Base-by-base conservation (phyloP, 2,797 vertebrate species). In the Sebastolobus altivelis region DNA sequence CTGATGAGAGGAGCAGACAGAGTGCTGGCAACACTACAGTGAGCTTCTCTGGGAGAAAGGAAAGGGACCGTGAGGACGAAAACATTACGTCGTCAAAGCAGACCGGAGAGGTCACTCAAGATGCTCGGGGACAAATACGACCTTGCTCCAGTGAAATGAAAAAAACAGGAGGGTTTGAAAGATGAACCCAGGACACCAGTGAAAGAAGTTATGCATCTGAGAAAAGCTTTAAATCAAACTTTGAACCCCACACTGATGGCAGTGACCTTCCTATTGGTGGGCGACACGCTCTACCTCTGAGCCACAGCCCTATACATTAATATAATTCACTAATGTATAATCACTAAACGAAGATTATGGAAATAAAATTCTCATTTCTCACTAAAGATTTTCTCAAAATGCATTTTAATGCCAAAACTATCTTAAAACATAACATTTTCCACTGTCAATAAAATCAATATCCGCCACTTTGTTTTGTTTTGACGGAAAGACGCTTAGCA, bases 1-100 rank as follows among this genome's bases (percentile, higher is more conserved):
- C 80, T 94, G 92, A 95, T 94, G 93, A 94, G 93, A 83, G 87
- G 89, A 94, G 80, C 94, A 94, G 93, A 93, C 89, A 83, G 82
- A 75, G 89, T 0, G 60, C 84, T 94, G 94, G 93, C 94, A 92
- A 76, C 52, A 60, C 73, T 77, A 83, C 77, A 72, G 67, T 82
- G 72, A 80, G 80, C 76, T 74, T 68, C 81, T 89, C 83, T 87
- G 71, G 87, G 65, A 88, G 84, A 82, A 85, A 81, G 76, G 80
- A 82, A 85, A 81, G 76, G 81, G 80, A 81, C 85, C 33, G 31
- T 77, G 77, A 66, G 81, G 80, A 77, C 86, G 87, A 87, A 91
- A 93, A 91, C 87, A 88, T 89, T 82, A 91, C 35, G 76, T 90
- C 55, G 61, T 84, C 78, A 85, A 82, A 89, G 76, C 88, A 87